Base-by-base conservation (phyloP, 2,888 invertebrate genomes). In the Meliscaeva auricollis region DNA sequence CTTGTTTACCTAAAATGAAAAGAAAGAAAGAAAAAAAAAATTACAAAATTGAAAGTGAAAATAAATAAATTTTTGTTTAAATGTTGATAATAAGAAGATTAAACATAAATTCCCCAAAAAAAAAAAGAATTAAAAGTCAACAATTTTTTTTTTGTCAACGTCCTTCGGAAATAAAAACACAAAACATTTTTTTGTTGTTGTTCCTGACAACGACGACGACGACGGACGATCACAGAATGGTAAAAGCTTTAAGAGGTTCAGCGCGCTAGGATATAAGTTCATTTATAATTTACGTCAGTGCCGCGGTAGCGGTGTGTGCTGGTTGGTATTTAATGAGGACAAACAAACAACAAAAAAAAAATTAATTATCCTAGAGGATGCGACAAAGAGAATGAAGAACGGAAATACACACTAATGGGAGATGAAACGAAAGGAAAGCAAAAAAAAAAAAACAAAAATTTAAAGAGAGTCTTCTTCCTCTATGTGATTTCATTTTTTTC, bases 1-100 rank as follows among this genome's bases (percentile, higher is more conserved):
- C n/a, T 77, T 68, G 74, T 64, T 84, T 84, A 84, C 83, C 83
- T 84, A 15, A 50, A 84, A 84, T 2, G 35, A 79, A 5, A 64
- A 62, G 6, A 72, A 58, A 35, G 35, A 9, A 35, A 35, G 35
- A 35, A 38, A 38, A 38, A 8, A 38, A 11, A 11, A 13, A 11
- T 38, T 8, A 8, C 3, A 38, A 44, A 17, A 58, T 15, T 38
- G 8, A 38, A n/a, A 26, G 22, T 41, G 22, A 41, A 38, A 38
- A 41, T 41, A n/a, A 15, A 56, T 46, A 48, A 50, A 66, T 66
- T 38, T 48, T 32, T 9, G 13, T 64, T 4, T 48, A 17, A 20
- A 48, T 30, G 2, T 30, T 62, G 9, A 62, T 35, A 3, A 48
- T 64, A 64, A 32, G 8, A 46, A 64, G 46, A n/a, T 11, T 48